Evolutionary conservation across 2,888 invertebrate genomes (phyloP).

Genomic region (Volucella inflata): DNA sequence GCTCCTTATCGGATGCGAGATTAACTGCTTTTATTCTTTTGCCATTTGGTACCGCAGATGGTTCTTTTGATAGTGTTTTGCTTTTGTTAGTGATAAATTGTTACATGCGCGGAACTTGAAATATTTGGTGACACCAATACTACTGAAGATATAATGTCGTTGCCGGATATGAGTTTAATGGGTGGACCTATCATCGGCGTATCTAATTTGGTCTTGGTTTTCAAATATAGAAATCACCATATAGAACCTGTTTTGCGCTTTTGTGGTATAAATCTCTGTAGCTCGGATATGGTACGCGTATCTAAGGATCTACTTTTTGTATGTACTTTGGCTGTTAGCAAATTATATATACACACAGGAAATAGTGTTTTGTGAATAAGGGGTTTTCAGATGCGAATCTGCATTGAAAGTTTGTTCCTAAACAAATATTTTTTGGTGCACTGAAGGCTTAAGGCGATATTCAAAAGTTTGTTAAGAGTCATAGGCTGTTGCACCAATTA

Average conservation of each 20-base stretch:
- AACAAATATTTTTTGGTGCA: too few species aligned
- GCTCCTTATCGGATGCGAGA: conserved; percentile 16
- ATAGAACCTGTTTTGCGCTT: neutral
- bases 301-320: too few species aligned
- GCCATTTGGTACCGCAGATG: conserved; percentile 5
- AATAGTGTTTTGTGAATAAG: too few species aligned
- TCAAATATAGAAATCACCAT: neutral
- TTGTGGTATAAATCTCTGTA: too few species aligned
- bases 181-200: neutral
- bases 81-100: neutral
- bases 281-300: too few species aligned
- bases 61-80: conserved; percentile 25
- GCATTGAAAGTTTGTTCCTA: too few species aligned
- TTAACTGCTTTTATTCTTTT: conserved; percentile 15
- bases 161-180: conserved; percentile 27
- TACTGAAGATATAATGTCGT: neutral
- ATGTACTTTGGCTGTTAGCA: too few species aligned
- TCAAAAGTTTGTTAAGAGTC: too few species aligned
- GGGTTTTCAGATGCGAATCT: too few species aligned
- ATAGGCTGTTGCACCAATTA: too few species aligned
- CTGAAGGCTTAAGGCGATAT: too few species aligned
- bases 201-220: conserved; percentile 2
- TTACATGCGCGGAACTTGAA: neutral
- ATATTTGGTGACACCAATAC: neutral
- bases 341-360: too few species aligned